Evolutionary conservation across 2,797 vertebrate species (phyloP), one percentile per base, ranked within the genome.

Genomic region (Sitta carolinensis): DNA sequence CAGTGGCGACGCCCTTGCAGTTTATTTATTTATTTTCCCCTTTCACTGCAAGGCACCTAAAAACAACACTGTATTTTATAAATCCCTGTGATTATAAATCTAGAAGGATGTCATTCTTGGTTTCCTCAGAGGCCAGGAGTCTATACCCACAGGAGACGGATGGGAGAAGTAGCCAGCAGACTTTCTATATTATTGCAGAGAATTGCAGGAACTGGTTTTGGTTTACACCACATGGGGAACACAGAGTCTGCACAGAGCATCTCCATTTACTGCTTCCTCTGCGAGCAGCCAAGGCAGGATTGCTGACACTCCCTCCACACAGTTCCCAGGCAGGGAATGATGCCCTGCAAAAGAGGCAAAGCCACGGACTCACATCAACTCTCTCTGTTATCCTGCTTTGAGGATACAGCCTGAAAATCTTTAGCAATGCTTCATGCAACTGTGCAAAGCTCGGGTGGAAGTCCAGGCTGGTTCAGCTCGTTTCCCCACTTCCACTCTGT

Each of bases 181-280:
- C 34, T 62, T 87, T 90, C 95, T 87, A 27, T 94, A 54, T 94
- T 96, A 96, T 90, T 93, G 85, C 93, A 78, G 58, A 77, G 93
- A 83, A 92, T 92, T 85, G 94, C 94, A 95, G 96, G 90, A 90
- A 93, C 94, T 95, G 93, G 94, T 95, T 97, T 96, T 96, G 92
- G 93, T 90, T 95, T 94, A 80, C 58, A 72, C 93, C 87, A 0
- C 90, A 58, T 9, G 81, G 87, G 84, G 84, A 89, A 63, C 2
- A 9, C 62, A 47, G 21, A 82, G 79, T 84, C 94, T 94, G 79
- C 66, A 64, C 68, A 73, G 84, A 92, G 78, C 78, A 95, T 93
- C 92, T 95, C 90, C 81, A 64, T 73, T 92, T 93, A 91, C 92
- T 94, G 89, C 79, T 95, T 90, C 84, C 84, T 83, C 93, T 64